Percentiles rank a stretch among this genome's conserved stretches.
These are phyloP conservation scores for Esox lucius DNA, from an alignment of 2,797 vertebrate species.

Conservation along the genomic window DNA sequence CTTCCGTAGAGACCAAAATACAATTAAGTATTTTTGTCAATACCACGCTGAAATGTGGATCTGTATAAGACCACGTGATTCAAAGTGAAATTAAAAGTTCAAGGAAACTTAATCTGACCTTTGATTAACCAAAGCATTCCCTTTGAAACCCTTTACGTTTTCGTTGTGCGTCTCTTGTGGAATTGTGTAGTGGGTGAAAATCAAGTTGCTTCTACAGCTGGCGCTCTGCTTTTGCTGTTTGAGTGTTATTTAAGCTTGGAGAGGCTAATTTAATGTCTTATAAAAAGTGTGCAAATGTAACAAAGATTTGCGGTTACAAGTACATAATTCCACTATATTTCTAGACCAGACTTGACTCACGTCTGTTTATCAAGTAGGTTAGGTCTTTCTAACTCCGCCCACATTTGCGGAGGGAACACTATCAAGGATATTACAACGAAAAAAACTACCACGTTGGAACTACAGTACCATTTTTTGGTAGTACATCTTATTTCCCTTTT, in stretches of 20 bases:
- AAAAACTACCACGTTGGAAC: background rate
- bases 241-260: background rate
- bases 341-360: background rate
- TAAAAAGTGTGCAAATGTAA: background rate
- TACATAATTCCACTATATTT: background rate
- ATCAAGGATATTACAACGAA: constrained; percentile 5
- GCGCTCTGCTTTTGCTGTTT: background rate
- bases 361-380: background rate
- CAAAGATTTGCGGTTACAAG: background rate
- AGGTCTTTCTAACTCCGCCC: background rate
- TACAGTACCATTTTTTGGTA: background rate
- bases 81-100: too few relatives aligned
- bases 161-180: background rate
- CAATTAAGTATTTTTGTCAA: too few relatives aligned
- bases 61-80: too few relatives aligned
- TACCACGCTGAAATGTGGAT: too few relatives aligned
- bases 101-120: too few relatives aligned
- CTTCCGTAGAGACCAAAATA: too few relatives aligned
- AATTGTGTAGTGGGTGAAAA: background rate
- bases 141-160: background rate
- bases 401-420: background rate
- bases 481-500: background rate
- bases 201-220: background rate
- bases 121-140: background rate
- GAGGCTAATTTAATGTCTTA: background rate